phyloP scores from a whole-genome alignment of 2,888 invertebrate genomes.

The Frankliniella intonsa region DNA sequence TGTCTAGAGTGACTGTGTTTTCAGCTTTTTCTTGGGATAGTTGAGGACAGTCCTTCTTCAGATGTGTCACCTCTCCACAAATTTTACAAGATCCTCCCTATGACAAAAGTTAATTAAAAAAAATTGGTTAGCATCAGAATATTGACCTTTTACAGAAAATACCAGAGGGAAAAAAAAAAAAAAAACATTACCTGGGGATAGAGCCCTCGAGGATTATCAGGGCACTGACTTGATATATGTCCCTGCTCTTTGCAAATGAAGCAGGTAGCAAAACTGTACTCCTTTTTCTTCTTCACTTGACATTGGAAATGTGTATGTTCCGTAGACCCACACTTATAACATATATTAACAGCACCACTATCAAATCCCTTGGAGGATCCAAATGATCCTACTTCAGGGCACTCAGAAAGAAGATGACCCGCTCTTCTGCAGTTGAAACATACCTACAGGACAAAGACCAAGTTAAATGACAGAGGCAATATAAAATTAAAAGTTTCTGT shows the following conservation, averaged over 20 bases:
- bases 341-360: slow-evolving; percentile 59
- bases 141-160: background rate
- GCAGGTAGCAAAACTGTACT: slow-evolving; percentile 77
- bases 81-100: slow-evolving; percentile 70
- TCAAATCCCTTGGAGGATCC: slow-evolving; percentile 49
- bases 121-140: background rate
- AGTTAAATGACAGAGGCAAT: background rate
- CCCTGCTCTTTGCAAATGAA: slow-evolving; percentile 85
- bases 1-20: slow-evolving; percentile 49
- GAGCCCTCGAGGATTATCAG: slow-evolving; percentile 78
- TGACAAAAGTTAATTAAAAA: background rate
- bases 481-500: slow-evolving; percentile 45
- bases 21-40: slow-evolving; percentile 50
- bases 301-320: slow-evolving; percentile 76
- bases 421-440: slow-evolving; percentile 76
- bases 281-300: slow-evolving; percentile 60
- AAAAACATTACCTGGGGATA: slow-evolving; percentile 59
- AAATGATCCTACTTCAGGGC: slow-evolving; percentile 59
- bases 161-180: background rate
- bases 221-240: slow-evolving; percentile 82
- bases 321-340: slow-evolving; percentile 86
- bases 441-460: slow-evolving; percentile 14
- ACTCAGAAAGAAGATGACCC: slow-evolving; percentile 76
- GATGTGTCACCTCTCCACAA: slow-evolving; percentile 81
- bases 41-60: slow-evolving; percentile 73